These are phyloP conservation scores for Tenualosa thibaudeaui DNA, from an alignment of 2,797 vertebrate genomes.

Conservation along the genomic window DNA sequence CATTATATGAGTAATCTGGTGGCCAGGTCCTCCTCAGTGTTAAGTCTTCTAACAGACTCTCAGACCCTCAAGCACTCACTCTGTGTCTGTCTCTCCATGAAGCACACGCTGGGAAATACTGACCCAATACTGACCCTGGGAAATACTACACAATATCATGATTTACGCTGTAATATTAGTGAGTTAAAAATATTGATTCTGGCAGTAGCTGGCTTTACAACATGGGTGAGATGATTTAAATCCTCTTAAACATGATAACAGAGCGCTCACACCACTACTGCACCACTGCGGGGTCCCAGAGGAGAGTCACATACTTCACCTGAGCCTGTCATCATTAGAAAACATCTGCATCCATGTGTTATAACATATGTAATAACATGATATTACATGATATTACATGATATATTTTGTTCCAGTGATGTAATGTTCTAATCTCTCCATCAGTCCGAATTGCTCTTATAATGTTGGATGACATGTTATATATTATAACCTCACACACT, in stretches of 20 bases:
- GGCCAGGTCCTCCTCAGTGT: not conserved
- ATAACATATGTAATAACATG: too few species aligned
- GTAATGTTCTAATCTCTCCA: too few species aligned
- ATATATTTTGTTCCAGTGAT: too few species aligned
- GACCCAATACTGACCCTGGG: not conserved
- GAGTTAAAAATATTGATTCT: not conserved
- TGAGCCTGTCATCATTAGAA: too few species aligned
- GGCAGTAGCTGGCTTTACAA: not conserved
- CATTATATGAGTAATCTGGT: not conserved
- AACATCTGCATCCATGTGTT: too few species aligned
- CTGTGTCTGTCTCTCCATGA: not conserved
- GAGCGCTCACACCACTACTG: not conserved
- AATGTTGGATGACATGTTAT: too few species aligned
- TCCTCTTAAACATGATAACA: not conserved
- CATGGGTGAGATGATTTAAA: not conserved
- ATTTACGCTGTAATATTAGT: not conserved
- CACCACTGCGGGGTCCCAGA: too few species aligned
- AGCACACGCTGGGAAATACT: not conserved
- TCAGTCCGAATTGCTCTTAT: too few species aligned
- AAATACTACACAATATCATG: not conserved
- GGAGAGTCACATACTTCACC: too few species aligned
- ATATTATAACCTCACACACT: too few species aligned
- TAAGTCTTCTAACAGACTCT: not conserved
- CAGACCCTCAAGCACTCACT: not conserved
- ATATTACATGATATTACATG: too few species aligned